Base-by-base conservation (phyloP, 2,113 vertebrate genomes). In the Micronycteris hirsuta region DNA sequence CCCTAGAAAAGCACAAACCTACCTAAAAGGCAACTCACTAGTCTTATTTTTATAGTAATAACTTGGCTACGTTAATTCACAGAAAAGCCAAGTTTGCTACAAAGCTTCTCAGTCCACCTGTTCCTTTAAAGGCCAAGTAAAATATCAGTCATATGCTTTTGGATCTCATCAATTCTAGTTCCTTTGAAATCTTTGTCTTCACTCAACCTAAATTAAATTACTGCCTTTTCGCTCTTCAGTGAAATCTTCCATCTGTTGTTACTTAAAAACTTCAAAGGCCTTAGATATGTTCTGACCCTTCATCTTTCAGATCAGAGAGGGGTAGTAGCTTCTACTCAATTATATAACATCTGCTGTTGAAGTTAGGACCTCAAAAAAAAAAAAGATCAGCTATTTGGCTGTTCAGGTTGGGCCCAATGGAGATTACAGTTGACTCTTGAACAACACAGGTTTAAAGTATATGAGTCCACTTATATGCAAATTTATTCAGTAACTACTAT, bases 181-280 rank as follows among this genome's bases (percentile, higher is more conserved):
- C 47, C 88, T 95, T 89, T 97, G 85, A 96, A 96, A 92, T 90
- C 24, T 94, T 13, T 63, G 61, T 71, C 76, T 97, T 96, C 47
- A 47, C 19, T 89, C 20, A 38, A 22, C 7, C 26, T 82, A 94
- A 94, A 94, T 88, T 78, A 93, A 91, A 87, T 85, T 36, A 31
- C 15, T 54, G 22, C 45, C 71, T 91, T 89, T 94, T 85, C 63
- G 33, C 81, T 92, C 52, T 73, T 58, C 76, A 41, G 7, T 33
- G 12, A 84, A 58, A 38, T 77, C 36, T 90, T 31, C 58, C 94
- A 91, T 73, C 71, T 95, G 77, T 4, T 94, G 17, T 73, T 91
- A 88, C 26, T 85, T 47, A 93, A 70, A 83, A 95, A 56, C 84
- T 91, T 84, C 80, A 93, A 56, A 89, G 80, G 74, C 56, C 74